These are phyloP conservation scores for Pluvianellus socialis DNA, from an alignment of 2,113 vertebrate genomes.

Conservation along the genomic window DNA sequence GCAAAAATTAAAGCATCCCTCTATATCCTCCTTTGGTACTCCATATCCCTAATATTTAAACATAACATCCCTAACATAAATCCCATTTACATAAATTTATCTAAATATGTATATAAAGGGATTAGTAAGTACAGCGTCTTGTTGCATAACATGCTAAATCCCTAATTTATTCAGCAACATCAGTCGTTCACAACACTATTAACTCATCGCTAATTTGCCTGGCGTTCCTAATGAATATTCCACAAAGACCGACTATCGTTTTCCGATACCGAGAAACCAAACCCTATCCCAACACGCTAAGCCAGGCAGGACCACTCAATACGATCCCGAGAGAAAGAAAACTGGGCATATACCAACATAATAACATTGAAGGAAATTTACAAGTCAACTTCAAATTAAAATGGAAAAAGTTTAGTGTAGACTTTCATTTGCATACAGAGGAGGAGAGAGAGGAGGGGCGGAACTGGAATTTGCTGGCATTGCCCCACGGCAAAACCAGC, in stretches of 20 bases:
- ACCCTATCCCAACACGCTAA: accelerated
- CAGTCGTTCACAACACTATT: not conserved
- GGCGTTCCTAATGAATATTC: not conserved
- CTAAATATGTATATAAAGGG: not conserved
- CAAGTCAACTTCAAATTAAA: not conserved
- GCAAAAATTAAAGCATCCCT: not conserved
- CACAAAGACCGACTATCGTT: not conserved
- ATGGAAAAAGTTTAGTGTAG: not conserved
- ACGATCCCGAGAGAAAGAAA: not conserved
- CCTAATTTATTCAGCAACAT: not conserved
- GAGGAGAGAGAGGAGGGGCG: too few species aligned
- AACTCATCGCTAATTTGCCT: not conserved
- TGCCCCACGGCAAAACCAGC: not conserved
- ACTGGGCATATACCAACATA: not conserved
- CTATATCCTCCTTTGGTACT: not conserved
- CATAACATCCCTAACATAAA: too few species aligned
- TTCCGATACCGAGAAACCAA: not conserved
- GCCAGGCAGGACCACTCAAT: not conserved
- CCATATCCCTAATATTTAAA: not conserved
- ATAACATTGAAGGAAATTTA: not conserved
- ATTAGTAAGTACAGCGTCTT: not conserved
- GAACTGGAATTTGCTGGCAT: not conserved
- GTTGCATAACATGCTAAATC: not conserved
- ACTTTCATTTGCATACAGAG: not conserved
- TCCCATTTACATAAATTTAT: not conserved